Percentiles rank a stretch among this genome's conserved stretches.
Evolutionary conservation across 2,797 vertebrate genomes (phyloP).

Genomic region (Spinus pinus): DNA sequence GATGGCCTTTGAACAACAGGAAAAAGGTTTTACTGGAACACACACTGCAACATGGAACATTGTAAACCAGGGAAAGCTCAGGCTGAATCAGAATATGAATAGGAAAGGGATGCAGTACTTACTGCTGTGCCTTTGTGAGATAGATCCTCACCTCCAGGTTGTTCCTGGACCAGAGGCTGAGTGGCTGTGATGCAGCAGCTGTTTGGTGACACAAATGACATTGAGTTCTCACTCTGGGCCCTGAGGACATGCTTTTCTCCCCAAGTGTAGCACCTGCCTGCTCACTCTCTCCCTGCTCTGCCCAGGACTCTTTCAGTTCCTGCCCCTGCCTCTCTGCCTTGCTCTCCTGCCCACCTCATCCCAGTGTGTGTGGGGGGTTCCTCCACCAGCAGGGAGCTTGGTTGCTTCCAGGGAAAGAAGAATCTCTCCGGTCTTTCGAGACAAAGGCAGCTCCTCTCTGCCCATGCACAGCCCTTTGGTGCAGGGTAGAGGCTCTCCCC

Average conservation of each 20-base stretch:
- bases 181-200: neutral
- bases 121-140: neutral
- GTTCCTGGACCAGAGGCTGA: neutral
- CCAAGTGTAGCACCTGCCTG: no score
- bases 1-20: constrained; percentile 2
- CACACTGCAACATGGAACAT: neutral
- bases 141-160: neutral
- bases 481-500: neutral
- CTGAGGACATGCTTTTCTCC: neutral
- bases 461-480: fast-evolving
- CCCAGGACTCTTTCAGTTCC: neutral
- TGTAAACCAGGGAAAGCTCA: neutral
- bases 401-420: neutral
- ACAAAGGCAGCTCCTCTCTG: neutral
- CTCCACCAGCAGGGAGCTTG: neutral
- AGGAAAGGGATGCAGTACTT: neutral
- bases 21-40: neutral
- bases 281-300: neutral
- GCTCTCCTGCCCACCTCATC: neutral
- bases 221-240: neutral
- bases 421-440: neutral
- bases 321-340: neutral
- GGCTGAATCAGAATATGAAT: neutral
- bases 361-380: fast-evolving
- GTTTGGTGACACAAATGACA: neutral